These are phyloP conservation scores for Solenopsis invicta DNA, from an alignment of 1,140 invertebrate genomes.

Conservation along the genomic window DNA sequence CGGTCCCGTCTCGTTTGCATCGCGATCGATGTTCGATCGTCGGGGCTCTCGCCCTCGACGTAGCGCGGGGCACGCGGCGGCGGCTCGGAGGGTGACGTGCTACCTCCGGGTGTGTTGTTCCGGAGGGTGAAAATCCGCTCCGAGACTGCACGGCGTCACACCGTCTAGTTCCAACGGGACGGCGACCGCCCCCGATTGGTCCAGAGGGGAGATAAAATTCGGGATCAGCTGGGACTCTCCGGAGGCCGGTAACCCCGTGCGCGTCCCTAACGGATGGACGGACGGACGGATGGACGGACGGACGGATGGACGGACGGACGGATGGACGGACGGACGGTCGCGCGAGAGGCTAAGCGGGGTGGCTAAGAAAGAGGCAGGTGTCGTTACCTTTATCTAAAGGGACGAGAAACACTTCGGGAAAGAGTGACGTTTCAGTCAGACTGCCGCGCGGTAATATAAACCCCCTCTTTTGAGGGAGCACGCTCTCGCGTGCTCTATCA, in stretches of 20 bases:
- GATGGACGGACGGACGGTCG: no score
- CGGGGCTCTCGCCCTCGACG: constrained; percentile 13
- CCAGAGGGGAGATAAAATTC: constrained; percentile 76
- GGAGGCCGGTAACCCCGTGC: constrained; percentile 54
- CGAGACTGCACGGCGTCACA: constrained; percentile 74
- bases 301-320: no score
- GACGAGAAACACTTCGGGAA: constrained; percentile 56
- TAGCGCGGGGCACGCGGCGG: constrained; percentile 64
- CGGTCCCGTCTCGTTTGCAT: constrained; percentile 24
- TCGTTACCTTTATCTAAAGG: constrained; percentile 50
- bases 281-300: no score
- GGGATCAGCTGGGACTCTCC: constrained; percentile 76
- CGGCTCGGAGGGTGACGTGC: constrained; percentile 31
- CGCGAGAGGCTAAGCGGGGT: neutral
- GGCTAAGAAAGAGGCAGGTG: constrained; percentile 31
- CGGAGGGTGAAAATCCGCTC: constrained; percentile 79
- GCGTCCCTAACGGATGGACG: neutral
- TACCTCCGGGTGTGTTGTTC: constrained; percentile 67
- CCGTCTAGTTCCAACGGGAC: constrained; percentile 76
- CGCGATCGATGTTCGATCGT: constrained; percentile 51
- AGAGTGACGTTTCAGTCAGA: constrained; percentile 54
- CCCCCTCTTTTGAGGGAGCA: neutral
- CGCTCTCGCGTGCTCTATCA: neutral
- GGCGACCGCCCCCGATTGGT: constrained; percentile 77
- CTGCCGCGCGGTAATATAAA: constrained; percentile 13